Percentiles rank a stretch among this genome's conserved stretches.
phyloP scores from a whole-genome alignment of 1,140 invertebrate genomes.

The Amphibalanus amphitrite region DNA sequence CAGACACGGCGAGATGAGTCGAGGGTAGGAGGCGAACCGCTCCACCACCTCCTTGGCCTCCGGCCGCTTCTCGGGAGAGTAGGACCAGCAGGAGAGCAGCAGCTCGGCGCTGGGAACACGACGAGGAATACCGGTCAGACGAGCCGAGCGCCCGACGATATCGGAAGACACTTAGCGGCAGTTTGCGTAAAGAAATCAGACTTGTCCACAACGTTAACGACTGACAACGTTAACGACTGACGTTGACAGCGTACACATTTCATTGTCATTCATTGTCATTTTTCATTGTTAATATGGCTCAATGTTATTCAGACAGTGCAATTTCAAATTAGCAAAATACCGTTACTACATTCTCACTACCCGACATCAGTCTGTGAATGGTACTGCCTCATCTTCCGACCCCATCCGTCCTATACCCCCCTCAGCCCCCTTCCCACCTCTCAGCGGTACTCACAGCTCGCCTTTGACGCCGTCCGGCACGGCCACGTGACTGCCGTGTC shows the following conservation, averaged over 20 bases:
- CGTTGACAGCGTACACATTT: not conserved
- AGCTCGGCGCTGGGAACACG: conserved; percentile 40
- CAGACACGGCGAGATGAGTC: conserved; percentile 55
- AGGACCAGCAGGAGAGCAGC: conserved; percentile 56
- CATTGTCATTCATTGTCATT: not conserved
- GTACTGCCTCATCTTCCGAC: too few relatives aligned
- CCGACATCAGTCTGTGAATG: too few relatives aligned
- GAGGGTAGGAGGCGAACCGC: conserved; percentile 49
- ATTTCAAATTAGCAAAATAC: too few relatives aligned
- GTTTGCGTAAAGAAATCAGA: not conserved
- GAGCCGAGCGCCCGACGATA: too few relatives aligned
- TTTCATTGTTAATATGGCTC: not conserved
- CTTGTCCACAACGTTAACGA: not conserved
- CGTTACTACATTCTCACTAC: too few relatives aligned
- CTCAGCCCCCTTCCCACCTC: too few relatives aligned
- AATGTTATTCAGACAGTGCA: too few relatives aligned
- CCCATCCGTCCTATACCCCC: too few relatives aligned
- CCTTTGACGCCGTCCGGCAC: conserved; percentile 55
- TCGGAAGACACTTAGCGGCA: not conserved
- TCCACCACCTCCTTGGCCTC: conserved; percentile 50
- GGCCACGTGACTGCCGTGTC: conserved; percentile 45
- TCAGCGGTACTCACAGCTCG: conserved; percentile 64
- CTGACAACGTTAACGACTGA: too few relatives aligned
- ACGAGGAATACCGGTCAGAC: too few relatives aligned
- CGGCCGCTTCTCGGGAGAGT: conserved; percentile 46